Conservation (phyloP, 2,888 invertebrate genomes). For the Lasioglossum figueresi region DNA sequence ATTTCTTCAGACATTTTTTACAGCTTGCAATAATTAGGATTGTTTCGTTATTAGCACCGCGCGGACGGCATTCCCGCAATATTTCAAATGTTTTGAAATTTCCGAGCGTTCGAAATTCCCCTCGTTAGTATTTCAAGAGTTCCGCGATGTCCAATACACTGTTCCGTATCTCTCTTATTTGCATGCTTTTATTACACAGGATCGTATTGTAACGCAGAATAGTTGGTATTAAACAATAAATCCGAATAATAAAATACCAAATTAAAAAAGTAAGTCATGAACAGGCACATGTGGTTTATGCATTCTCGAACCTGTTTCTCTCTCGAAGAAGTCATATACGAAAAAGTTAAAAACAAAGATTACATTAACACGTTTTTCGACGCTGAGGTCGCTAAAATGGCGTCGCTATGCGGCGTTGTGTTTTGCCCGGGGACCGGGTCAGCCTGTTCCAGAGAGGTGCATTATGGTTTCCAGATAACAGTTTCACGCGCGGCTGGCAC, state of each 20-base stretch:
- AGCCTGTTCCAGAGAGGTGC: slow-evolving; percentile 52
- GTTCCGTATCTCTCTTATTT: neutral
- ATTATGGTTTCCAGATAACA: slow-evolving; percentile 74
- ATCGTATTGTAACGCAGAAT: neutral
- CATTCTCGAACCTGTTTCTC: neutral
- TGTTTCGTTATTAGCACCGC: neutral
- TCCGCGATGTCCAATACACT: neutral
- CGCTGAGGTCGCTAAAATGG: slow-evolving; percentile 5
- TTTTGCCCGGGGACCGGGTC: slow-evolving; percentile 21
- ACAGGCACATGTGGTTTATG: neutral
- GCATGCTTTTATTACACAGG: neutral
- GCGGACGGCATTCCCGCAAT: neutral
- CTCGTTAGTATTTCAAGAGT: neutral
- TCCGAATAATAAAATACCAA: neutral
- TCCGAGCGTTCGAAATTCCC: neutral
- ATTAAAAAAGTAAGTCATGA: neutral
- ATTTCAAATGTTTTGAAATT: neutral
- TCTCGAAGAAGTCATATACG: neutral
- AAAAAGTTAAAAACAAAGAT: neutral
- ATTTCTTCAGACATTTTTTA: no score
- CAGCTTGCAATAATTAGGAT: neutral
- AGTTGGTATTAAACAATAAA: neutral
- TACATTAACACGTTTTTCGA: neutral
- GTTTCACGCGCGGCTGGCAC: slow-evolving; percentile 69
- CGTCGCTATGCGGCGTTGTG: slow-evolving; percentile 23